These are phyloP conservation scores for Torymus aiolomorphi DNA, from an alignment of 2,888 invertebrate genomes.

Conservation along the genomic window DNA sequence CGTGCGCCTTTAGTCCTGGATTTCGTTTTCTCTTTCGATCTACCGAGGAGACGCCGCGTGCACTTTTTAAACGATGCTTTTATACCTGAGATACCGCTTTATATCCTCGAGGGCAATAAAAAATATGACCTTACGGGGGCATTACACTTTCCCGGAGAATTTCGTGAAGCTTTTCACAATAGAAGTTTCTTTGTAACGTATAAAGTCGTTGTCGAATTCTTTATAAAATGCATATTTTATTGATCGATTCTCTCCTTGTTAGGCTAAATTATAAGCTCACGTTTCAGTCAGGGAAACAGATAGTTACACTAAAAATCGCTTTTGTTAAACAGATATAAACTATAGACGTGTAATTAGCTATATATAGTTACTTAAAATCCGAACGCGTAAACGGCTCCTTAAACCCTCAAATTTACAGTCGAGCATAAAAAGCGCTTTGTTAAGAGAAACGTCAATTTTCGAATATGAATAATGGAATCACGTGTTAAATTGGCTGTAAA, in stretches of 20 bases:
- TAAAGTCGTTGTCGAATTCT: too few species aligned
- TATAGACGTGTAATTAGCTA: too few species aligned
- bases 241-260: too few species aligned
- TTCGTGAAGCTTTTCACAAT: constrained; percentile 17
- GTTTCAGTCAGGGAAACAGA: too few species aligned
- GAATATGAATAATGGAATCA: constrained; percentile 4
- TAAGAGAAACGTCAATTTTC: background rate
- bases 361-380: too few species aligned
- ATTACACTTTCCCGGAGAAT: constrained; percentile 22
- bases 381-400: too few species aligned
- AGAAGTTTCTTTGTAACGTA: background rate
- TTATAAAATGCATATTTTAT: too few species aligned
- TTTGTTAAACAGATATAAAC: too few species aligned
- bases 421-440: too few species aligned
- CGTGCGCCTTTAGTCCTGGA: constrained; percentile 3
- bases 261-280: too few species aligned
- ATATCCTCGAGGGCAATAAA: constrained; percentile 45
- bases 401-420: too few species aligned
- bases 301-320: too few species aligned
- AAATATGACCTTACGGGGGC: constrained; percentile 40
- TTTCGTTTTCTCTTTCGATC: constrained; percentile 43
- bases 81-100: constrained; percentile 42
- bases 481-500: constrained; percentile 13
- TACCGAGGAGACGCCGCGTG: constrained; percentile 14
- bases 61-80: constrained; percentile 47